Percentiles rank a stretch among this genome's conserved stretches.
Conservation (phyloP, 23 tunicate genomes). For the Styela plicata region DNA sequence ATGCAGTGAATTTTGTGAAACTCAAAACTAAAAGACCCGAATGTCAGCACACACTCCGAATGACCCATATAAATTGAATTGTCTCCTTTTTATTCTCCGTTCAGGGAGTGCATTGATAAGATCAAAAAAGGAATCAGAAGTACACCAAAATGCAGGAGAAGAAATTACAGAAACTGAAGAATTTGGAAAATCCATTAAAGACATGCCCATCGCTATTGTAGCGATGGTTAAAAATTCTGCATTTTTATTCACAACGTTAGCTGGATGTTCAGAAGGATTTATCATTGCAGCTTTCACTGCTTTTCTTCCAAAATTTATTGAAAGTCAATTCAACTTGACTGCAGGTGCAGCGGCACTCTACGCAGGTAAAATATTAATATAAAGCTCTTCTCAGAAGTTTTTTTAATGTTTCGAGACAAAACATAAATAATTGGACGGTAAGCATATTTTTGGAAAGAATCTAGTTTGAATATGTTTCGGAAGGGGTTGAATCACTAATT, state of each 20-base stretch:
- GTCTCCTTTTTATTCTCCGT: too few species aligned
- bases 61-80: too few species aligned
- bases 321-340: slow-evolving; percentile 73
- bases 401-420: too few species aligned
- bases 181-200: slow-evolving; percentile 78
- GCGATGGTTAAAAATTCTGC: slow-evolving; percentile 59
- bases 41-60: too few species aligned
- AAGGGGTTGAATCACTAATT: too few species aligned
- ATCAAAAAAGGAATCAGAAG: slow-evolving; percentile 46
- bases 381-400: too few species aligned
- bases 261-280: slow-evolving; percentile 68
- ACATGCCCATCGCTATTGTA: slow-evolving; percentile 61
- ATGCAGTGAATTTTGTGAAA: too few species aligned
- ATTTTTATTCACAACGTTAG: slow-evolving; percentile 52
- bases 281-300: slow-evolving; percentile 89
- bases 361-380: too few species aligned
- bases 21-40: too few species aligned
- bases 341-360: slow-evolving; percentile 85
- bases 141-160: slow-evolving; percentile 43
- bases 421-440: too few species aligned
- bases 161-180: slow-evolving; percentile 46
- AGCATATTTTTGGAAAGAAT: too few species aligned
- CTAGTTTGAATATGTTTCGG: too few species aligned
- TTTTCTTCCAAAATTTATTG: slow-evolving; percentile 91
- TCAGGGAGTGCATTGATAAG: slow-evolving; percentile 49